These are phyloP conservation scores for Uromys caudimaculatus DNA, from an alignment of 2,797 vertebrate genomes.

Conservation along the genomic window DNA sequence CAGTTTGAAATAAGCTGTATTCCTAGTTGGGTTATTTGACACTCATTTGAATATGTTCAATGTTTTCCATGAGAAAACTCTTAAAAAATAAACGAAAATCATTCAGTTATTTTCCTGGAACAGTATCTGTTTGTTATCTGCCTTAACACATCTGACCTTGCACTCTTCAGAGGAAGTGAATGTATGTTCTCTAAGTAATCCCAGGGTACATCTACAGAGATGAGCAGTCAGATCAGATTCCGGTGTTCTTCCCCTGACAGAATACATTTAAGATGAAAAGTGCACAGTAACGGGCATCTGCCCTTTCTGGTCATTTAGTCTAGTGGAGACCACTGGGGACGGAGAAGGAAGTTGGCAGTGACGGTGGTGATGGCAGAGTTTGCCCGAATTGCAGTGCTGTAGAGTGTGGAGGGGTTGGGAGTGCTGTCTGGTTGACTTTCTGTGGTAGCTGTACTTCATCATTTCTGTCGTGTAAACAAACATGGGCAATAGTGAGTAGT, in stretches of 20 bases:
- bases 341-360: not conserved
- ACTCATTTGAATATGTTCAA: conserved; percentile 57
- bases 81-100: not conserved
- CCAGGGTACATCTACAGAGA: conserved; percentile 36
- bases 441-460: not conserved
- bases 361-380: not conserved
- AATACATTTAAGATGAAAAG: conserved; percentile 54
- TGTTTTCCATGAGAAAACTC: conserved; percentile 54
- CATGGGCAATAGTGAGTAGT: not conserved
- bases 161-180: conserved; percentile 65
- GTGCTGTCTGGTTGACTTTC: not conserved
- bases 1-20: conserved; percentile 46
- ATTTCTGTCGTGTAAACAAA: not conserved
- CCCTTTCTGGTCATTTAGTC: not conserved
- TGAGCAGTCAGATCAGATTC: conserved; percentile 43
- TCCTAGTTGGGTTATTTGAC: conserved; percentile 33
- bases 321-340: not conserved
- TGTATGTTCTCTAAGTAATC: conserved; percentile 57
- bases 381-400: not conserved
- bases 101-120: conserved; percentile 66
- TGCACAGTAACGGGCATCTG: not conserved
- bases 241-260: conserved; percentile 8
- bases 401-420: not conserved
- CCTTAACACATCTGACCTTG: conserved; percentile 68
- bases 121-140: conserved; percentile 70